phyloP scores from a whole-genome alignment of 2,113 vertebrate genomes.

The Lampris incognitus region DNA sequence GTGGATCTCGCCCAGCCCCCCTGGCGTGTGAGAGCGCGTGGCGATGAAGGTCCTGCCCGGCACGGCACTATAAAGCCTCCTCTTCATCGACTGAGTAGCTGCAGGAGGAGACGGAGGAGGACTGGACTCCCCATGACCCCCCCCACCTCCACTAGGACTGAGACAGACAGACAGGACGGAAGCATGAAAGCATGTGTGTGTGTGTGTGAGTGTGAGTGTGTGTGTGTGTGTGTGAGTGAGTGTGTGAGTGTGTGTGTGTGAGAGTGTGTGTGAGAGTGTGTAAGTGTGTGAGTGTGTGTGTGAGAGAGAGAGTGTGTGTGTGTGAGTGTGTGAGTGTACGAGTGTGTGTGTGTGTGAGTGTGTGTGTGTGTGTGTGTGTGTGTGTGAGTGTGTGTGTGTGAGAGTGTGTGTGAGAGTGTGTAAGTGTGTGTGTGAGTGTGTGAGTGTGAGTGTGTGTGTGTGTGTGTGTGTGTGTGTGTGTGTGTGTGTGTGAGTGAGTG shows the following conservation, averaged over 20 bases:
- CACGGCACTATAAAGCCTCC: conserved; percentile 94
- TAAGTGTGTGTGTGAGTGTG: too few relatives aligned
- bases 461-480: too few relatives aligned
- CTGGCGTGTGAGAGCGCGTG: conserved; percentile 89
- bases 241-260: conserved; percentile 11
- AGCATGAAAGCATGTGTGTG: background rate
- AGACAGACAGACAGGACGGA: background rate
- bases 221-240: background rate
- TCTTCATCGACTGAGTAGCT: conserved; percentile 88
- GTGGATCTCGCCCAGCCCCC: conserved; percentile 93
- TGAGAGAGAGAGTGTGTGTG: background rate
- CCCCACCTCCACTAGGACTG: conserved; percentile 82
- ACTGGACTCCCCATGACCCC: conserved; percentile 80
- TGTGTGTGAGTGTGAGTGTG: conserved; percentile 5
- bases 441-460: too few relatives aligned
- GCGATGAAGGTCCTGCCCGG: conserved; percentile 94
- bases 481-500: too few relatives aligned
- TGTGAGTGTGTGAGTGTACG: conserved; percentile 75
- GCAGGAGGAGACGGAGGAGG: conserved; percentile 82
- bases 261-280: background rate
- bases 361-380: conserved; percentile 51
- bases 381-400: too few relatives aligned
- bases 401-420: too few relatives aligned
- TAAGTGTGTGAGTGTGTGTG: background rate
- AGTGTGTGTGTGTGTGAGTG: conserved; percentile 73